Evolutionary conservation across 2,113 vertebrate genomes (phyloP).

Genomic region (Tinamus guttatus): DNA sequence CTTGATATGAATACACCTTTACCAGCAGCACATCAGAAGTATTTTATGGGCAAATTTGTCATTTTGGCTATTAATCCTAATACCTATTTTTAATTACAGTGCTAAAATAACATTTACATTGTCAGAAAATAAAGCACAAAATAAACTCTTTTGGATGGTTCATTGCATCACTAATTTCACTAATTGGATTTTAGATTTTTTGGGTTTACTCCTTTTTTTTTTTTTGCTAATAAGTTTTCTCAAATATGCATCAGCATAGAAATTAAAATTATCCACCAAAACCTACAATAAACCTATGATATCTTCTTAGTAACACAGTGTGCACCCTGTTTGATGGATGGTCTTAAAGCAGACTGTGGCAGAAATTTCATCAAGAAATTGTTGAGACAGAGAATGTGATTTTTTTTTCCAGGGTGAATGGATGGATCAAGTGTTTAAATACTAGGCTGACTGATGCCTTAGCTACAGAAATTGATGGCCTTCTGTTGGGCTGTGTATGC

Average conservation of each 20-base stretch:
- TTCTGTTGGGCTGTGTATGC: background rate
- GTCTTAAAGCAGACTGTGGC: background rate
- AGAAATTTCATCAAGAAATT: conserved; percentile 13
- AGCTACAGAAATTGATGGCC: background rate
- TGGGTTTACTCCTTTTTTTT: background rate
- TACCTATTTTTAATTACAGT: background rate
- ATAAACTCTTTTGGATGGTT: background rate
- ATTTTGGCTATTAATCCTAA: background rate
- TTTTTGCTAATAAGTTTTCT: background rate
- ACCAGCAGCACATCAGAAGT: background rate
- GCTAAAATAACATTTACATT: conserved; percentile 10
- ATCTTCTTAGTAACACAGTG: background rate
- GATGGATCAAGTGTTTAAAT: background rate
- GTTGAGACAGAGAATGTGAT: background rate
- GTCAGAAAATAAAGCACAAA: conserved; percentile 25
- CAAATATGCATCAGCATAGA: background rate
- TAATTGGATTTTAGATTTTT: background rate
- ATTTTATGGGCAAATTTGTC: background rate
- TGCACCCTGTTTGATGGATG: background rate
- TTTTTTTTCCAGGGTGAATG: background rate
- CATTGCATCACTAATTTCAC: background rate
- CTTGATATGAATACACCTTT: conserved; percentile 1
- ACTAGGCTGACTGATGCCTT: background rate
- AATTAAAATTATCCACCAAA: background rate
- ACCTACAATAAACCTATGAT: background rate